Percentiles rank a stretch among this genome's conserved stretches.
phyloP scores from a whole-genome alignment of 1,140 invertebrate species.

The Drosophila nigromelanica region DNA sequence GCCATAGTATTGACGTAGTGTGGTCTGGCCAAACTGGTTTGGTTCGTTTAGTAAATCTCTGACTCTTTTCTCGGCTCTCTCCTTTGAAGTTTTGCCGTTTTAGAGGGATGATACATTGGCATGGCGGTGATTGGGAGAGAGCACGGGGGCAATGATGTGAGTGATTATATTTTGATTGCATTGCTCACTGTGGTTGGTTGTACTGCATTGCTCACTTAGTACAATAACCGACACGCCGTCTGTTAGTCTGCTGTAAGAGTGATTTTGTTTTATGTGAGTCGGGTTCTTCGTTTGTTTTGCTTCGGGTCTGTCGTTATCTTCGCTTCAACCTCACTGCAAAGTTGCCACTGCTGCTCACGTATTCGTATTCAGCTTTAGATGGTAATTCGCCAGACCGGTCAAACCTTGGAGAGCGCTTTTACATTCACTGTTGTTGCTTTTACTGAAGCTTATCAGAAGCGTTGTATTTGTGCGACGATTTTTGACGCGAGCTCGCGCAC shows the following conservation, averaged over 20 bases:
- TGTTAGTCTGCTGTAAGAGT: conserved; percentile 80
- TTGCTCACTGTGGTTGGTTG: conserved; percentile 82
- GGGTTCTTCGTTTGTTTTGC: conserved; percentile 79
- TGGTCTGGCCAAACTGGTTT: conserved; percentile 72
- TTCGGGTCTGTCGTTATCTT: conserved; percentile 81
- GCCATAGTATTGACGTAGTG: conserved; percentile 30
- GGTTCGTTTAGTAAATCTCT: conserved; percentile 79
- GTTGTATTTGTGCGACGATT: conserved; percentile 69
- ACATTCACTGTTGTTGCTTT: conserved; percentile 54
- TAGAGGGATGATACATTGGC: conserved; percentile 79
- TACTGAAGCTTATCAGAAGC: conserved; percentile 63
- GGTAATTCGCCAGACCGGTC: conserved; percentile 74
- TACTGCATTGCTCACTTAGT: conserved; percentile 82
- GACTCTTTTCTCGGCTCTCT: conserved; percentile 77
- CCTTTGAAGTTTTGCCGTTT: conserved; percentile 80
- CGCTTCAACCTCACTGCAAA: conserved; percentile 62
- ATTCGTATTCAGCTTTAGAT: conserved; percentile 78
- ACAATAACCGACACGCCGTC: conserved; percentile 79
- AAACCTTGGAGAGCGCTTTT: conserved; percentile 77
- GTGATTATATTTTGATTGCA: conserved; percentile 83
- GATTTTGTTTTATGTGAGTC: conserved; percentile 66
- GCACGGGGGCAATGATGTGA: conserved; percentile 82
- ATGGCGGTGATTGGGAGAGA: conserved; percentile 80
- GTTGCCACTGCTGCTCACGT: conserved; percentile 62
- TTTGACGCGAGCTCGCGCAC: conserved; percentile 63